Conservation (phyloP, 2,113 vertebrate species). For the Cyprinodon brontotheroides region DNA sequence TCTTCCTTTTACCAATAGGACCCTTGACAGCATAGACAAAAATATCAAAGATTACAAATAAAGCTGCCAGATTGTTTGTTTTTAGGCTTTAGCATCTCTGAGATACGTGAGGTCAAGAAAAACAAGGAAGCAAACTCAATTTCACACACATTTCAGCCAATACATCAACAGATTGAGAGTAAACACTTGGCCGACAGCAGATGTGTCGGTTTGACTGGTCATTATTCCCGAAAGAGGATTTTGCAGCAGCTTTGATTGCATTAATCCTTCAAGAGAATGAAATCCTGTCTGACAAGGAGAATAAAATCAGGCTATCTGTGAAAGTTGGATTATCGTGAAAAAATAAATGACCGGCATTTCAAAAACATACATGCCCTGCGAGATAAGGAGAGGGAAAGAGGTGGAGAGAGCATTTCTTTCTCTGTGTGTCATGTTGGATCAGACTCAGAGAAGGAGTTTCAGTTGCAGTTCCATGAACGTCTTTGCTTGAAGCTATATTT, state of each 20-base stretch:
- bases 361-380: not conserved
- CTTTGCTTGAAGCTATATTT: conserved; percentile 4
- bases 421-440: conserved; percentile 20
- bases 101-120: not conserved
- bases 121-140: not conserved
- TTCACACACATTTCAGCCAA: conserved; percentile 8
- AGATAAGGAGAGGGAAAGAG: conserved; percentile 29
- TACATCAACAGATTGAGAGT: conserved; percentile 27
- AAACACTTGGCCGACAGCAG: conserved; percentile 57
- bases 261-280: conserved; percentile 70
- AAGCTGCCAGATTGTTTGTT: conserved; percentile 3
- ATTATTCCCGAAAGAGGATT: conserved; percentile 69
- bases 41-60: conserved; percentile 7
- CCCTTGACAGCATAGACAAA: conserved; percentile 9
- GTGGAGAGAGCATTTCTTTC: conserved; percentile 4
- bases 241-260: conserved; percentile 65
- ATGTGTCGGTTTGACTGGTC: conserved; percentile 64
- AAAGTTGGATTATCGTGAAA: conserved; percentile 53
- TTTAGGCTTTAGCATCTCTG: not conserved
- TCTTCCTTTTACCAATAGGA: conserved; percentile 40
- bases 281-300: conserved; percentile 64
- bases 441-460: conserved; percentile 30
- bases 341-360: conserved; percentile 33
- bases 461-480: conserved; percentile 31
- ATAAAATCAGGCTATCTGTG: conserved; percentile 53